These are phyloP conservation scores for Leptinotarsa texana DNA, from an alignment of 1,140 invertebrate species.

Conservation along the genomic window DNA sequence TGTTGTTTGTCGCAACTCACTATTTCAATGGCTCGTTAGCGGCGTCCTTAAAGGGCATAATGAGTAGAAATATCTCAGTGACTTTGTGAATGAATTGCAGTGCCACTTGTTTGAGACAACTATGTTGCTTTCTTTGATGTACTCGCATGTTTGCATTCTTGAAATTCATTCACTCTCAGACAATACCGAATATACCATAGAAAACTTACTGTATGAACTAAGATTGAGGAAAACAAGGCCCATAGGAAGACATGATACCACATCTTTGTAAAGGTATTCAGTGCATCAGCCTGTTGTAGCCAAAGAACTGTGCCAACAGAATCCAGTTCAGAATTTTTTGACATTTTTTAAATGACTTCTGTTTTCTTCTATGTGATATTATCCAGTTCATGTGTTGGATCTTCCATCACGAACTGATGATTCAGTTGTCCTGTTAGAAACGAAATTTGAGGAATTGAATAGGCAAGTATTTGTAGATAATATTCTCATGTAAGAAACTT, in stretches of 20 bases:
- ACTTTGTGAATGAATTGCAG: too few species aligned
- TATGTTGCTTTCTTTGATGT: too few species aligned
- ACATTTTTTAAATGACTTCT: conserved; percentile 32
- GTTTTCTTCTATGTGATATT: conserved; percentile 40
- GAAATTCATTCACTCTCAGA: too few species aligned
- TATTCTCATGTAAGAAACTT: not conserved
- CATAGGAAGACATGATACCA: conserved; percentile 95
- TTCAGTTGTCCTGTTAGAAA: not conserved
- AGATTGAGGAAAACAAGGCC: conserved; percentile 90
- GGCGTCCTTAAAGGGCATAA: too few species aligned
- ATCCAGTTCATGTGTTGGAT: conserved; percentile 34
- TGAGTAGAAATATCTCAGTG: too few species aligned
- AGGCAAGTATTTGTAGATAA: conserved; percentile 3
- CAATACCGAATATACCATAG: not conserved
- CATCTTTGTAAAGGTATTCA: conserved; percentile 82
- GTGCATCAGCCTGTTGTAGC: conserved; percentile 61
- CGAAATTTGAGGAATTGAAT: not conserved
- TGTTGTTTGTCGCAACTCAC: too few species aligned
- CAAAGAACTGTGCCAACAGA: conserved; percentile 67
- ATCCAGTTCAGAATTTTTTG: conserved; percentile 61
- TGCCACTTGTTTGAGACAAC: too few species aligned
- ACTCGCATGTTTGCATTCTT: too few species aligned
- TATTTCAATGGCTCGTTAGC: too few species aligned
- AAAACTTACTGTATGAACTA: conserved; percentile 74
- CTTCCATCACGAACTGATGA: conserved; percentile 35